Conservation (phyloP, 2,113 vertebrate species). For the Erythrolamprus reginae region DNA sequence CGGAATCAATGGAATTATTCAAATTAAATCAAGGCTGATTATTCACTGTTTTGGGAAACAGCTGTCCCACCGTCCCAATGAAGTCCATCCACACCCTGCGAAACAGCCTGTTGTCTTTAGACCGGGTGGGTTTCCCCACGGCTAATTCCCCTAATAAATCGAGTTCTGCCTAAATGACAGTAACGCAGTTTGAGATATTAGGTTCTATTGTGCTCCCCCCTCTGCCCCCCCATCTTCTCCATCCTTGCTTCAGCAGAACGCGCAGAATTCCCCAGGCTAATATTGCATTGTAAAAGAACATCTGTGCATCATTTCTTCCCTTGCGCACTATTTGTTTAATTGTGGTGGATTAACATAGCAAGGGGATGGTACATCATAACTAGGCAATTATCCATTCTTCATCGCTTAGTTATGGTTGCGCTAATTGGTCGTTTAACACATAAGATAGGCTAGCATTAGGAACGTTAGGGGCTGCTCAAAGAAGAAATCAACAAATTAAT, state of each 20-base stretch:
- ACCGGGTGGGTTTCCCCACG: neutral
- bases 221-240: neutral
- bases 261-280: constrained; percentile 53
- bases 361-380: constrained; percentile 63
- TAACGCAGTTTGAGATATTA: constrained; percentile 25
- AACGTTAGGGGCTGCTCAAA: constrained; percentile 67
- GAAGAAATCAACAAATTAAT: constrained; percentile 73
- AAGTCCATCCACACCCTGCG: neutral
- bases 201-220: neutral
- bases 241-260: constrained; percentile 35
- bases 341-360: constrained; percentile 64
- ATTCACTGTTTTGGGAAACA: neutral
- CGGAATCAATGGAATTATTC: neutral
- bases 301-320: constrained; percentile 64
- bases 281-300: constrained; percentile 65
- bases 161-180: constrained; percentile 37
- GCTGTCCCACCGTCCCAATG: neutral
- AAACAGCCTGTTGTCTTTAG: neutral
- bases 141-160: constrained; percentile 9
- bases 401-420: constrained; percentile 64
- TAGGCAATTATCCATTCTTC: constrained; percentile 70
- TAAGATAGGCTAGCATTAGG: constrained; percentile 65
- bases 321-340: constrained; percentile 68
- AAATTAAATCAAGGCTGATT: neutral
- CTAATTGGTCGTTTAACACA: constrained; percentile 71